Base-by-base conservation (phyloP, 1,140 invertebrate species). In the Lasaia peninsularis region DNA sequence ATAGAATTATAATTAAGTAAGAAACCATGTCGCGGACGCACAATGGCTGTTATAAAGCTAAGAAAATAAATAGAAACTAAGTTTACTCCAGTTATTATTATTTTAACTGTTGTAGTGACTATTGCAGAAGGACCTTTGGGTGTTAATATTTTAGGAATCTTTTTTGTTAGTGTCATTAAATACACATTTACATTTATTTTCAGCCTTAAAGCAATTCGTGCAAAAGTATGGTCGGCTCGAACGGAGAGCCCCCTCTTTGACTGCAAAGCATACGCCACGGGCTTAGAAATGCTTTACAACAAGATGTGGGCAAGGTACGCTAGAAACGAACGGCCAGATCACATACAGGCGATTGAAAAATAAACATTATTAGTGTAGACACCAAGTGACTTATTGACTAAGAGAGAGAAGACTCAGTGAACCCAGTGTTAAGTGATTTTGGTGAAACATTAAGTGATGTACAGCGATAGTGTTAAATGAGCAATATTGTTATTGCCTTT, bases 221-320 rank as follows among this genome's bases (percentile, higher is more conserved):
- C 95, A 4, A 98, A 98, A 89, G 98, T 99, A 6, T 99, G 98
- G 98, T 92, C 94, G 70, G 95, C 96, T 0, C 91, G 98, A 49
- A 94, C 93, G 0, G 94, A 96, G 31, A 98, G 96, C 76, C 97
- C 97, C 0, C 88, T 99, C 10, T 99, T 99, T 86, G 95, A 97
- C 86, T 97, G 97, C 75, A 94, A 94, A 81, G 94, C 94, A 68
- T 99, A 99, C 83, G 96, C 98, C 18, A 90, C 92, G 57, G 97
- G 98, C 54, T 90, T 99, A 78, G 98, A 99, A 84, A 92, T 94
- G 88, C 84, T 99, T 1, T 98, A 97, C 80, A 89, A 87, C 53
- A 93, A 92, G 64, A 98, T 99, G 95, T 99, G 97, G 97, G 91
- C 94, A 37, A 90, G 92, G 69, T 92, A 94, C 75, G 90, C 92